Evolutionary conservation across 2,888 invertebrate species (phyloP).

Genomic region (Pandemis corylana): DNA sequence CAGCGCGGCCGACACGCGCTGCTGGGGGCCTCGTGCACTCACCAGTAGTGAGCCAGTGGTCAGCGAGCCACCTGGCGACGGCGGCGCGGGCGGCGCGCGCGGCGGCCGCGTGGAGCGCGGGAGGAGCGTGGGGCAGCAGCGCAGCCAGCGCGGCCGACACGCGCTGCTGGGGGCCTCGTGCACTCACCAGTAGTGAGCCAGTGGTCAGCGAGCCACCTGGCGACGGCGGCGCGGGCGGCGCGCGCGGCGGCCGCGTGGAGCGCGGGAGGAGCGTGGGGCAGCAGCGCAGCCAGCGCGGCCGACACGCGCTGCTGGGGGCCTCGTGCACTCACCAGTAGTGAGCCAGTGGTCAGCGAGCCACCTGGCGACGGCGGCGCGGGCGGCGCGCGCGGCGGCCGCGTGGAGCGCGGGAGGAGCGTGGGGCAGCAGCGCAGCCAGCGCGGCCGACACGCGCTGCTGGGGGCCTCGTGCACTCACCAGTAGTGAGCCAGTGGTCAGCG

Average conservation of each 20-base stretch:
- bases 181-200: conserved; percentile 50
- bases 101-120: conserved; percentile 57
- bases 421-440: conserved; percentile 63
- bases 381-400: conserved; percentile 53
- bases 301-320: too few species aligned
- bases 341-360: conserved; percentile 69
- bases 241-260: conserved; percentile 56
- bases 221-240: conserved; percentile 49
- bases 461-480: not conserved
- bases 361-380: conserved; percentile 48
- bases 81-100: conserved; percentile 49
- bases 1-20: conserved; percentile 59
- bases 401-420: conserved; percentile 60
- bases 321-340: conserved; percentile 20
- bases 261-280: conserved; percentile 61
- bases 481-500: conserved; percentile 60
- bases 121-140: conserved; percentile 61
- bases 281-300: conserved; percentile 61
- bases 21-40: too few species aligned
- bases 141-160: conserved; percentile 60
- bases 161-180: too few species aligned
- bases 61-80: conserved; percentile 60
- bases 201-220: conserved; percentile 64
- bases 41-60: conserved; percentile 57
- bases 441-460: conserved; percentile 56